Percentiles rank a stretch among this genome's conserved stretches.
phyloP scores from a whole-genome alignment of 2,113 vertebrate genomes.

The Poicephalus meyeri region DNA sequence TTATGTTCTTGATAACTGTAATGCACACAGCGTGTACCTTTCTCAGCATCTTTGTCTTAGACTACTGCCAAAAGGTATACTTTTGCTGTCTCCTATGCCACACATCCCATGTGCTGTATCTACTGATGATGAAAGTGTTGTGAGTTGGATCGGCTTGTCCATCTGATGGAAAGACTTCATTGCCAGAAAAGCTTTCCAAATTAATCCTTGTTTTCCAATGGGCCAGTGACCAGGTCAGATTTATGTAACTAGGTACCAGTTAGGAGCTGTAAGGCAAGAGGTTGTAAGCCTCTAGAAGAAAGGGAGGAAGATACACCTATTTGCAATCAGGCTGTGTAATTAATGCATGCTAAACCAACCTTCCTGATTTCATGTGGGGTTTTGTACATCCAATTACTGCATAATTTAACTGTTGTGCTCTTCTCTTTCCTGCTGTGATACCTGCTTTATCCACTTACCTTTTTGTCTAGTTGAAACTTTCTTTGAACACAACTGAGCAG shows the following conservation, averaged over 20 bases:
- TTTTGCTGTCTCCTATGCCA: not conserved
- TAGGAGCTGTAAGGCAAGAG: not conserved
- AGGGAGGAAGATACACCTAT: not conserved
- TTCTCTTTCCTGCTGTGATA: not conserved
- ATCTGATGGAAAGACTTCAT: not conserved
- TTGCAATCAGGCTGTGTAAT: not conserved
- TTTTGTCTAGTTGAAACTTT: not conserved
- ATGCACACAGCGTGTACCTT: not conserved
- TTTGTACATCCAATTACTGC: not conserved
- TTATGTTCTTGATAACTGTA: not conserved
- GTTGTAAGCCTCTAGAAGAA: not conserved
- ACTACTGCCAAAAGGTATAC: not conserved
- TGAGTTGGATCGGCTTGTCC: not conserved
- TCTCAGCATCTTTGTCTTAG: not conserved
- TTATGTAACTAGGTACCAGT: not conserved
- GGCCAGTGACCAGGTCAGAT: not conserved
- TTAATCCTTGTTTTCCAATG: not conserved
- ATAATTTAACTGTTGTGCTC: not conserved
- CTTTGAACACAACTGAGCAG: not conserved
- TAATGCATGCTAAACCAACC: not conserved
- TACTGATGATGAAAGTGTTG: not conserved
- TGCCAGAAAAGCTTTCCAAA: not conserved
- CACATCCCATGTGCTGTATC: not conserved
- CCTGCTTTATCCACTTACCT: not conserved
- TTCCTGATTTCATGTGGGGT: fast-evolving